Percentiles rank a stretch among this genome's conserved stretches.
Conservation (phyloP, 2,888 invertebrate genomes). For the Lacanobia oleracea region DNA sequence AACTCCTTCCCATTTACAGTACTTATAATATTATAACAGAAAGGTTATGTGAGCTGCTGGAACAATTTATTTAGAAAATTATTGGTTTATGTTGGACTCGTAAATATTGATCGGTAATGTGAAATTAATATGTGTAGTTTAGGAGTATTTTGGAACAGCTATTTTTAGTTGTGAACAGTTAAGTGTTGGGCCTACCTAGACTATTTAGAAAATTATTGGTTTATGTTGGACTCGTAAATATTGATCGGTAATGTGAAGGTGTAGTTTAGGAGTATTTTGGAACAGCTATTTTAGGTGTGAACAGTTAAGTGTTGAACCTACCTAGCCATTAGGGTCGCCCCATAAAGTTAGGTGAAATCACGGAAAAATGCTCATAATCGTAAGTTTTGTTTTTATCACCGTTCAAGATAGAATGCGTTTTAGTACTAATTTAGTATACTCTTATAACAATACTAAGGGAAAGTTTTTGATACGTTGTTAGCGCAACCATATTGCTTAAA, state of each 20-base stretch:
- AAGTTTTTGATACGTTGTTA: too few relatives aligned
- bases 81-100: not conserved
- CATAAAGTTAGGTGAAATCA: too few relatives aligned
- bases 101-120: constrained; percentile 18
- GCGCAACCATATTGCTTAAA: too few relatives aligned
- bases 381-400: too few relatives aligned
- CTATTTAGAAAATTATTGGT: constrained; percentile 19
- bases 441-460: too few relatives aligned
- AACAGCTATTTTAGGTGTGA: constrained; percentile 7
- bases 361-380: not conserved
- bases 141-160: not conserved
- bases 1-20: not conserved
- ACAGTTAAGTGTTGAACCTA: not conserved
- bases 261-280: not conserved
- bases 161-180: constrained; percentile 1
- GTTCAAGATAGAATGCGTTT: too few relatives aligned
- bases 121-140: constrained; percentile 9
- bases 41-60: not conserved
- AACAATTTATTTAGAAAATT: constrained; percentile 11
- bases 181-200: not conserved
- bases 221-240: not conserved
- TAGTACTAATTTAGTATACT: too few relatives aligned
- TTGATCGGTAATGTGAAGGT: constrained; percentile 7
- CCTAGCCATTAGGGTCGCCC: too few relatives aligned
- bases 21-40: not conserved